These are phyloP conservation scores for Larimichthys polyactis DNA, from an alignment of 2,113 vertebrate genomes.

Conservation along the genomic window DNA sequence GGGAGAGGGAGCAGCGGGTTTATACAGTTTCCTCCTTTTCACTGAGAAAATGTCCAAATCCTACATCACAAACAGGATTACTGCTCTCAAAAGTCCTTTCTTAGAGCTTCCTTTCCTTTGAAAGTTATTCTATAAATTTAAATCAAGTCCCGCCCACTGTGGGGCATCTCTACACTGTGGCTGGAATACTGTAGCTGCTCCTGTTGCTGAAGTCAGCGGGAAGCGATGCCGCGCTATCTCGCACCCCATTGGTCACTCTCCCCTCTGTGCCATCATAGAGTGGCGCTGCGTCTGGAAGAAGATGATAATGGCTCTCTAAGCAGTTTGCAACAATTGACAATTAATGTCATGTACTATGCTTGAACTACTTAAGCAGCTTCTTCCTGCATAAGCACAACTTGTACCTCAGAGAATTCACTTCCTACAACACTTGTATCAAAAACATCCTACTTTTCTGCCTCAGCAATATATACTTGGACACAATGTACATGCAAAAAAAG, in stretches of 20 bases:
- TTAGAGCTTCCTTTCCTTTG: slow-evolving; percentile 18
- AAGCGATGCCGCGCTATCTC: slow-evolving; percentile 73
- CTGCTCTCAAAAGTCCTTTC: slow-evolving; percentile 21
- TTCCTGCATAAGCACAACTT: slow-evolving; percentile 10
- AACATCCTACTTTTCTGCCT: slow-evolving; percentile 23
- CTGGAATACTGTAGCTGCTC: slow-evolving; percentile 80
- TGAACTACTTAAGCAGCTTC: not conserved
- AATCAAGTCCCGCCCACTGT: slow-evolving; percentile 47
- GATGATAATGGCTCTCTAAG: slow-evolving; percentile 74
- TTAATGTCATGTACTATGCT: not conserved
- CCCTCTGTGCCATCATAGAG: slow-evolving; percentile 76
- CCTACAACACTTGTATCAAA: not conserved
- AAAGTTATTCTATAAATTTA: not conserved
- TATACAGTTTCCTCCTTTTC: slow-evolving; percentile 19
- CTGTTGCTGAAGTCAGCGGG: slow-evolving; percentile 76
- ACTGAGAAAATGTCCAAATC: slow-evolving; percentile 7
- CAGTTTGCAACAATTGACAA: slow-evolving; percentile 56
- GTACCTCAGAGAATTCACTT: not conserved
- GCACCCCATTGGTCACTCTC: slow-evolving; percentile 78
- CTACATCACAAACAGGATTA: slow-evolving; percentile 4
- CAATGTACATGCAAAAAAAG: slow-evolving; percentile 25
- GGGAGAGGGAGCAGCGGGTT: slow-evolving; percentile 76
- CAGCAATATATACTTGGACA: slow-evolving; percentile 26
- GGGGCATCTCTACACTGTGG: slow-evolving; percentile 74
- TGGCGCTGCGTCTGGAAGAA: slow-evolving; percentile 81